These are phyloP conservation scores for Amphibalanus amphitrite DNA, from an alignment of 1,140 invertebrate genomes.

Conservation along the genomic window DNA sequence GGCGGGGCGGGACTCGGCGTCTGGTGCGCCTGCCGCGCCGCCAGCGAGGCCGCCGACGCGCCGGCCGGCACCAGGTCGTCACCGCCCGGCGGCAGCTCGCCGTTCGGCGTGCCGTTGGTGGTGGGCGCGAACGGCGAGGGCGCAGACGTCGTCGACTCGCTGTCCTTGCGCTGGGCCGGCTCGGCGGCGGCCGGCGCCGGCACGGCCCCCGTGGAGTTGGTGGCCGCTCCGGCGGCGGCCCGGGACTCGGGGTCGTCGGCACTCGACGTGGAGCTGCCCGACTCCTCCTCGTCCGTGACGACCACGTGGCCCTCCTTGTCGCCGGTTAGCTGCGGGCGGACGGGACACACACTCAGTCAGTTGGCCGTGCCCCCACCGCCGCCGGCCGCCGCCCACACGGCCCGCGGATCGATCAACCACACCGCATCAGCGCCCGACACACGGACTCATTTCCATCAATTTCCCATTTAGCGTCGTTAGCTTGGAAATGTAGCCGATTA, in stretches of 20 bases:
- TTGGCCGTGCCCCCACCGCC: no score
- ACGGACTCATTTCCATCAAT: no score
- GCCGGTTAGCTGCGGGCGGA: conserved; percentile 2
- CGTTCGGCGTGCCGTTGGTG: not conserved
- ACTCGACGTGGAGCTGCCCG: conserved; percentile 62
- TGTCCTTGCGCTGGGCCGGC: conserved; percentile 66
- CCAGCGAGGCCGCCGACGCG: conserved; percentile 13
- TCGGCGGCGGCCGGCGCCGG: conserved; percentile 23
- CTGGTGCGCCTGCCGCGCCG: conserved; percentile 18
- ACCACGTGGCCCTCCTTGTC: conserved; percentile 10
- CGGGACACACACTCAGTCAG: no score
- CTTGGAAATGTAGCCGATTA: no score
- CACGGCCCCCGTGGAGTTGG: conserved; percentile 21
- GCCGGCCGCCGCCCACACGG: not conserved
- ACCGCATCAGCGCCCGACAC: no score
- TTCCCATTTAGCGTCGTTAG: no score
- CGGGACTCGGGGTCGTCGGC: conserved; percentile 43
- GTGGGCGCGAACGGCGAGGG: conserved; percentile 12
- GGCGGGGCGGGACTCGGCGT: conserved; percentile 18
- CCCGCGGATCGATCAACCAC: no score
- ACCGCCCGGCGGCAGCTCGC: not conserved
- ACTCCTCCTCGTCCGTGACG: conserved; percentile 44
- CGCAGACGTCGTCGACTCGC: conserved; percentile 25
- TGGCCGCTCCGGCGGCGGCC: conserved; percentile 19
- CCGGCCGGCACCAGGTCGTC: not conserved